Evolutionary conservation across 92 coral and sea anemone genomes (phyloP).

Genomic region (Paramuricea clavata): DNA sequence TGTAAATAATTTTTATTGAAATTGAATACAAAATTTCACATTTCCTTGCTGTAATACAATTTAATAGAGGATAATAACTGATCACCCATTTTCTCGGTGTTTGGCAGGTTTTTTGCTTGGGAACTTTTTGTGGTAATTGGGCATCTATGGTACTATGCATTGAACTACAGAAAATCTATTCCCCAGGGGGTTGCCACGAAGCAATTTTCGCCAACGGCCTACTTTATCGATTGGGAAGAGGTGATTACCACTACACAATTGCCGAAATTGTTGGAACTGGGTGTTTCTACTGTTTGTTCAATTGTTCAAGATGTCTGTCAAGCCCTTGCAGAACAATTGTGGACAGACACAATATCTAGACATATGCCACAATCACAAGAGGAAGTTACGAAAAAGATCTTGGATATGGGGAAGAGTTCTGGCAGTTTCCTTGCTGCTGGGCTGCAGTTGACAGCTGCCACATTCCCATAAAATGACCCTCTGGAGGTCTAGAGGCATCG

Average conservation of each 20-base stretch:
- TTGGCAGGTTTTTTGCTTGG: too few species aligned
- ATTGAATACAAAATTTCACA: too few species aligned
- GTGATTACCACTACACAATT: slow-evolving; percentile 45
- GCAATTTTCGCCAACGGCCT: too few species aligned
- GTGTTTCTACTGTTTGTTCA: slow-evolving; percentile 26
- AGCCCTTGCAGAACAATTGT: slow-evolving; percentile 11
- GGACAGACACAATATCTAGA: slow-evolving; percentile 35
- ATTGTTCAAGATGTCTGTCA: slow-evolving; percentile 23
- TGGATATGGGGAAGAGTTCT: slow-evolving; percentile 43
- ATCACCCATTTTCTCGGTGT: too few species aligned
- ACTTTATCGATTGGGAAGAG: slow-evolving; percentile 47
- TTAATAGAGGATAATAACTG: too few species aligned
- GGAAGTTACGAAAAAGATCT: slow-evolving; percentile 11
- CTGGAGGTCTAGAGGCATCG: slow-evolving; percentile 35
- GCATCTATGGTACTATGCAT: too few species aligned
- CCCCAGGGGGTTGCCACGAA: too few species aligned
- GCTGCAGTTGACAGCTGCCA: slow-evolving; percentile 34
- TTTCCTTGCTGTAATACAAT: too few species aligned
- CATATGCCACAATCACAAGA: slow-evolving; percentile 24
- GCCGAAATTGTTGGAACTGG: slow-evolving; percentile 44
- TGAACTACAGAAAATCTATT: too few species aligned
- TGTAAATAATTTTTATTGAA: too few species aligned
- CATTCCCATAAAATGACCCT: slow-evolving; percentile 44
- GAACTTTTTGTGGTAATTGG: too few species aligned
- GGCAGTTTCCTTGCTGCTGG: slow-evolving; percentile 59